phyloP scores from a whole-genome alignment of 2,797 vertebrate genomes.

The Myotis daubentonii region DNA sequence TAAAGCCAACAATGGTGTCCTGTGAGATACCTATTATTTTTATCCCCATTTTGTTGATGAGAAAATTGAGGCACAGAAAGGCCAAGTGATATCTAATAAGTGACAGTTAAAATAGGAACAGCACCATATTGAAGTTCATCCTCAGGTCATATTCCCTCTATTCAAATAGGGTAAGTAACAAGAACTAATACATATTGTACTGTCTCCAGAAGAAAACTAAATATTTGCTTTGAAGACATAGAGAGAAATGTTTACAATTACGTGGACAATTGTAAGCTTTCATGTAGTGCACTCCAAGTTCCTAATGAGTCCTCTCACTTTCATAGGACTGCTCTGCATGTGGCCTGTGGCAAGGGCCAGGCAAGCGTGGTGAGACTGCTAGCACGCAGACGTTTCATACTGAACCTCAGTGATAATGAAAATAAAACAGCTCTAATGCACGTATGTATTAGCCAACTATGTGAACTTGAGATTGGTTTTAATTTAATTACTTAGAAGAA shows the following conservation, averaged over 20 bases:
- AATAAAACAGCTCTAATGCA: no score
- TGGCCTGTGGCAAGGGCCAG: no score
- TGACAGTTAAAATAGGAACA: neutral
- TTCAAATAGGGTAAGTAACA: neutral
- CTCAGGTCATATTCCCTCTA: neutral
- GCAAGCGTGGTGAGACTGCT: no score
- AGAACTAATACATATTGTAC: neutral
- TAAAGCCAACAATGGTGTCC: neutral
- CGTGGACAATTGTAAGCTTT: slow-evolving; percentile 62
- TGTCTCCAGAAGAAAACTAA: neutral
- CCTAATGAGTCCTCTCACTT: neutral
- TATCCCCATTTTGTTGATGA: neutral
- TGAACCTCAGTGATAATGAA: no score
- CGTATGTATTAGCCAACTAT: no score
- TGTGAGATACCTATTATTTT: neutral
- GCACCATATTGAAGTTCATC: neutral
- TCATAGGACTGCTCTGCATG: no score
- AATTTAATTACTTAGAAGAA: no score
- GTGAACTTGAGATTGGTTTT: no score
- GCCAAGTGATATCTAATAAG: neutral
- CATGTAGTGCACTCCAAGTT: slow-evolving; percentile 72
- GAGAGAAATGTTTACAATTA: slow-evolving; percentile 61
- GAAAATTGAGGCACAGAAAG: neutral
- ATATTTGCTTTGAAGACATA: neutral
- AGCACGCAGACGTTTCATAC: no score